phyloP scores from a whole-genome alignment of 2,797 vertebrate genomes.

The Molothrus aeneus region DNA sequence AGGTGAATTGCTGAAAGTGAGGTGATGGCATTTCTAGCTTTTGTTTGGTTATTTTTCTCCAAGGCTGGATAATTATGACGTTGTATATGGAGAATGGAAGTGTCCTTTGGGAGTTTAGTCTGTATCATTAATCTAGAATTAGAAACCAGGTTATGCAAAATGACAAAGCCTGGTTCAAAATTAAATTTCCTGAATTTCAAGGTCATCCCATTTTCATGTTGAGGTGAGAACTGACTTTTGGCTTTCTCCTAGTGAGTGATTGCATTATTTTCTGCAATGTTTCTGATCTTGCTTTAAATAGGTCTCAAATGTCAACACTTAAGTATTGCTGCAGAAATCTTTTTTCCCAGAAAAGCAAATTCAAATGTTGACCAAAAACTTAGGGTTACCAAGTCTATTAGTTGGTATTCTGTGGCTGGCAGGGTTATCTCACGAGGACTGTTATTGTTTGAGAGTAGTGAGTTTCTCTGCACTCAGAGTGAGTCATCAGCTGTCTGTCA shows the following conservation, averaged over 20 bases:
- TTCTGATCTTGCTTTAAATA: neutral
- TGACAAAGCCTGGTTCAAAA: neutral
- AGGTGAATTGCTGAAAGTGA: neutral
- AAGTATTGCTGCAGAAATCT: neutral
- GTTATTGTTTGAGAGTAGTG: neutral
- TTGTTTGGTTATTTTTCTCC: neutral
- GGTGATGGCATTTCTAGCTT: neutral
- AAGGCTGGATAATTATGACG: neutral
- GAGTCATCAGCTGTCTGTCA: neutral
- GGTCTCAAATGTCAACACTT: neutral
- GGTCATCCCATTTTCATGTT: neutral
- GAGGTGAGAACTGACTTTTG: neutral
- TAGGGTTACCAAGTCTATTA: neutral
- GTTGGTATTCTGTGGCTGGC: neutral
- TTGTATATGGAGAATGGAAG: neutral
- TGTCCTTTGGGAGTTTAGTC: neutral
- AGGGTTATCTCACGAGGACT: neutral
- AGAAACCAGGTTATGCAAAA: conserved; percentile 54
- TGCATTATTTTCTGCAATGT: neutral
- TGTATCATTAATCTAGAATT: conserved; percentile 21
- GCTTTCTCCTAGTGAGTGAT: neutral
- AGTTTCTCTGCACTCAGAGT: neutral
- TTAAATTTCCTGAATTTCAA: conserved; percentile 9
- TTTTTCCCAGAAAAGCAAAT: neutral
- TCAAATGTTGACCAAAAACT: neutral